Percentiles rank a stretch among this genome's conserved stretches.
These are phyloP conservation scores for Manis crassicaudata DNA, from an alignment of 2,797 vertebrate genomes.

Conservation along the genomic window DNA sequence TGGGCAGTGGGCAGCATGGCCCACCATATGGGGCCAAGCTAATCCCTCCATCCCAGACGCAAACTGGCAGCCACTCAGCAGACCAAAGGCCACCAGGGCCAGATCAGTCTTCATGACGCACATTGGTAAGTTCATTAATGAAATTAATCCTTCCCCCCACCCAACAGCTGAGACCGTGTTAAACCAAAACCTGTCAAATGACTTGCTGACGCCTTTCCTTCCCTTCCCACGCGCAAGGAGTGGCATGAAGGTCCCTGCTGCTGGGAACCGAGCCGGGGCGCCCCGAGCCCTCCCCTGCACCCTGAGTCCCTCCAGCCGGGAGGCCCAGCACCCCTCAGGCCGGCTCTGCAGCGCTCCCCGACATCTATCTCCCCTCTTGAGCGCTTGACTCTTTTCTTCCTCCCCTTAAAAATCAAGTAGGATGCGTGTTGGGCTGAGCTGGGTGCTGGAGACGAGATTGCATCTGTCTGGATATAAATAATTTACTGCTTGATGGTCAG, in stretches of 20 bases:
- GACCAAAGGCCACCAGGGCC: not conserved
- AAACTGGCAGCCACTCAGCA: not conserved
- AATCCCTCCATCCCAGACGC: not conserved
- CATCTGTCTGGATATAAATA: slow-evolving; percentile 89
- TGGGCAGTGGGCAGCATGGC: not conserved
- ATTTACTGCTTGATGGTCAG: slow-evolving; percentile 88
- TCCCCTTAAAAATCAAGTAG: slow-evolving; percentile 60
- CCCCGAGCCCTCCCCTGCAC: accelerated
- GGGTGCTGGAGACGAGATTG: slow-evolving; percentile 84
- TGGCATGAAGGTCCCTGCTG: accelerated
- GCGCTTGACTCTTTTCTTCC: not conserved
- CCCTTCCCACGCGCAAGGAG: not conserved
- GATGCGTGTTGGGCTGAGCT: slow-evolving; percentile 74
- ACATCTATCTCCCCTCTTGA: accelerated
- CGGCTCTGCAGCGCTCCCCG: accelerated
- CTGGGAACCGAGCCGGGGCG: not conserved
- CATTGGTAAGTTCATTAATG: not conserved
- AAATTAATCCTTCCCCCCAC: not conserved
- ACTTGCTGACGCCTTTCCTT: not conserved
- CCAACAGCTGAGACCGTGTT: not conserved
- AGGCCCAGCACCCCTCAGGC: accelerated
- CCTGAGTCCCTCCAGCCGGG: not conserved
- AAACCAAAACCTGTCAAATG: not conserved
- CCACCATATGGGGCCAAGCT: not conserved
- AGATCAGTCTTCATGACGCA: not conserved